phyloP scores from a whole-genome alignment of 2,888 invertebrate species.

The Therioaphis trifolii region DNA sequence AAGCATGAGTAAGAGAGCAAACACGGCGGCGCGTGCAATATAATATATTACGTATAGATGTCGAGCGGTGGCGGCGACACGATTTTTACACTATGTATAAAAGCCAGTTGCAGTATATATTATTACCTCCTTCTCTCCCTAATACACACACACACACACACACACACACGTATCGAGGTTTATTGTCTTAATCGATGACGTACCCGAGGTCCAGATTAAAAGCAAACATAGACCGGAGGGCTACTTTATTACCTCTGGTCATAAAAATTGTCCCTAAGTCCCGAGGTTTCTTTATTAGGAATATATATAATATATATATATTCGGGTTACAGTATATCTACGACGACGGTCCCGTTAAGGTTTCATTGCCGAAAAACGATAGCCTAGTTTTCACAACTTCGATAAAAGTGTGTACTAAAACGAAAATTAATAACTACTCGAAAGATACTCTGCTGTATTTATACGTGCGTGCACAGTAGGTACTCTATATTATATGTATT shows the following conservation, averaged over 20 bases:
- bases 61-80: constrained; percentile 26
- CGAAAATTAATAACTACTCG: background rate
- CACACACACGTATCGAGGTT: constrained; percentile 10
- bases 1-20: constrained; percentile 54
- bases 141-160: background rate
- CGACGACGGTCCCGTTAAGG: background rate
- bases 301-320: constrained; percentile 10
- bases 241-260: constrained; percentile 58
- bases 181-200: constrained; percentile 60
- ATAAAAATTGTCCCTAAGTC: constrained; percentile 41
- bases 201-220: constrained; percentile 53
- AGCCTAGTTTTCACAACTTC: background rate
- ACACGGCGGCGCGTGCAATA: background rate
- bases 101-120: no score
- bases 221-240: constrained; percentile 54
- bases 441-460: background rate
- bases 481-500: no score
- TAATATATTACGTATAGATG: background rate
- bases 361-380: constrained; percentile 12
- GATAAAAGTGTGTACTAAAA: background rate
- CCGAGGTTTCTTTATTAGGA: background rate
- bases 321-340: background rate
- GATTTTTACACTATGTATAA: no score
- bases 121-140: no score
- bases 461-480: no score